Base-by-base conservation (phyloP, 1,140 invertebrate genomes). In the Antheraea pernyi region DNA sequence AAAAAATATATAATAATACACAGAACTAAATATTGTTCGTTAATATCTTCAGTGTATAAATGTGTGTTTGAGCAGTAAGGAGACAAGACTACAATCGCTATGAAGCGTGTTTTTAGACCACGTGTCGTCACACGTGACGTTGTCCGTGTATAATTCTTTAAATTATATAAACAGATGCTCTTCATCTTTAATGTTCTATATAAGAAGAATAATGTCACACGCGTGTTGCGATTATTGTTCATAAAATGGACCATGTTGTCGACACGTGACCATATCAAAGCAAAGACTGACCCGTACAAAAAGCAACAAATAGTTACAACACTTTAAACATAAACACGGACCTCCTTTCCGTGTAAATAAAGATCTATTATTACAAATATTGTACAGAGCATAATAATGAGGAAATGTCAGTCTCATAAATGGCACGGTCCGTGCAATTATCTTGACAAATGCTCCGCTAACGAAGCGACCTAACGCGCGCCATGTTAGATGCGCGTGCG, bases 371-470 rank as follows among this genome's bases (percentile, higher is more conserved):
- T 30, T 19, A 61, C 60, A 61, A 61, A 30, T 61, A 61, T 30
- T 22, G 19, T 61, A 75, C 71, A 9, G 19, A n/a, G 36, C 80
- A 82, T 82, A 81, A 84, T 79, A 81, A 86, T 82, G 78, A 84
- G 84, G 84, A 89, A 87, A 87, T 75, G 79, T 82, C 81, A 79
- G 74, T 76, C 70, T 79, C 76, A 79, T 77, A 79, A 84, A 82
- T 78, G 80, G 82, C 71, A 71, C 67, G 73, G 76, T 85, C 82
- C 76, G 75, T 78, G 82, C 84, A 86, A 88, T 88, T 86, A 89
- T 87, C 83, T 86, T 86, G 84, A 87, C 86, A 89, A 89, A 89
- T 89, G 84, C 81, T 82, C 71, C 67, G 76, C 83, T 89, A 87
- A 89, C 83, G 86, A 87, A 88, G 80, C 71, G 62, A 70, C 71